These are phyloP conservation scores for Toxotes chatareus DNA, from an alignment of 2,113 vertebrate species.

Conservation along the genomic window DNA sequence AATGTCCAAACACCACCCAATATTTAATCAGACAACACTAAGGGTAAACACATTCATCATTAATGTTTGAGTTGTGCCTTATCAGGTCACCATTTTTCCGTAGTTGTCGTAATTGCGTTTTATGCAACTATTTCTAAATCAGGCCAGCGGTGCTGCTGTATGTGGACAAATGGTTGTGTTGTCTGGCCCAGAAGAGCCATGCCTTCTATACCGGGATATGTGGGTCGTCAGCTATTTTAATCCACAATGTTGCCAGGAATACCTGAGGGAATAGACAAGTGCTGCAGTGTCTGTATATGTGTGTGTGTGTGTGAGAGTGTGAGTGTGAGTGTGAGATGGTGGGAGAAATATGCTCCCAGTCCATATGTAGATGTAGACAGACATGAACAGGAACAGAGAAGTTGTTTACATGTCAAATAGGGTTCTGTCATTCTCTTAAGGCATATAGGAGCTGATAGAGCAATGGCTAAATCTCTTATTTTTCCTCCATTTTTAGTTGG, in stretches of 20 bases:
- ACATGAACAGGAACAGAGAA: not conserved
- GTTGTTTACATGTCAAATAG: not conserved
- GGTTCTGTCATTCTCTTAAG: not conserved
- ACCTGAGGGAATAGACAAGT: slow-evolving; percentile 79
- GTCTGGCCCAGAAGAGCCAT: slow-evolving; percentile 63
- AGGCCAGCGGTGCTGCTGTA: slow-evolving; percentile 36
- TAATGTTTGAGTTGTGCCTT: not conserved
- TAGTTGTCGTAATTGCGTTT: slow-evolving; percentile 18
- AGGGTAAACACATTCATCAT: not conserved
- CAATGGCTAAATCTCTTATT: not conserved
- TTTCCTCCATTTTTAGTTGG: not conserved
- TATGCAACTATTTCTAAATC: slow-evolving; percentile 8
- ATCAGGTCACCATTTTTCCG: not conserved
- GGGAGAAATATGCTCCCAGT: slow-evolving; percentile 13
- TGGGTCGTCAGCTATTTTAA: slow-evolving; percentile 86
- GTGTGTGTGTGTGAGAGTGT: slow-evolving; percentile 37
- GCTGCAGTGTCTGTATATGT: slow-evolving; percentile 63
- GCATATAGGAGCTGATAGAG: too few relatives aligned
- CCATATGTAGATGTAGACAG: not conserved
- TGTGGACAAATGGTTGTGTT: slow-evolving; percentile 56
- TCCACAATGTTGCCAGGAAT: slow-evolving; percentile 80
- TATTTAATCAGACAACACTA: not conserved
- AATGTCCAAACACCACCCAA: not conserved
- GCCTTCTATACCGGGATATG: slow-evolving; percentile 70
- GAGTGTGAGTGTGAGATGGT: slow-evolving; percentile 14